Percentiles rank a stretch among this genome's conserved stretches.
Evolutionary conservation across 2,888 invertebrate genomes (phyloP).

Genomic region (Boloria selene): DNA sequence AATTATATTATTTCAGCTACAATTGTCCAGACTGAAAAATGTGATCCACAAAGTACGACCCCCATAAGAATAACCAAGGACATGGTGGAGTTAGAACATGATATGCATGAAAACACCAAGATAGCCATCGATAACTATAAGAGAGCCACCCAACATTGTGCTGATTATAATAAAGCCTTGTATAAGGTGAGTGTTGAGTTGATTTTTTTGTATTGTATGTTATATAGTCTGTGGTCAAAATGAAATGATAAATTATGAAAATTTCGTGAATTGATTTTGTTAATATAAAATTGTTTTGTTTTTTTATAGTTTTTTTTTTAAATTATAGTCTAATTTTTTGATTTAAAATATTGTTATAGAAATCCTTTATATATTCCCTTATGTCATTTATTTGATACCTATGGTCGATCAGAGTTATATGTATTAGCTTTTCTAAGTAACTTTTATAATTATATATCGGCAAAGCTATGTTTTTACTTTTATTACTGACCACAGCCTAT

Average conservation of each 20-base stretch:
- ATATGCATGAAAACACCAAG: slow-evolving; percentile 77
- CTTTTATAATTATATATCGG: too few relatives aligned
- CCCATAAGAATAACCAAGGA: slow-evolving; percentile 66
- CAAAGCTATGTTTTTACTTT: too few relatives aligned
- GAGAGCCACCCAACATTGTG: slow-evolving; percentile 82
- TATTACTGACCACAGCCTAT: too few relatives aligned
- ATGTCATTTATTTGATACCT: too few relatives aligned
- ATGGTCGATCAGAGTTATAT: too few relatives aligned
- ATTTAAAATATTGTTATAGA: too few relatives aligned
- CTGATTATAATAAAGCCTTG: slow-evolving; percentile 77
- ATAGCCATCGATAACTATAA: slow-evolving; percentile 86
- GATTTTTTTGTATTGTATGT: neutral
- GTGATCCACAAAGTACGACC: slow-evolving; percentile 52
- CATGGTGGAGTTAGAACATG: slow-evolving; percentile 71
- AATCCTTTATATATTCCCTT: too few relatives aligned
- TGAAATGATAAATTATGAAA: neutral
- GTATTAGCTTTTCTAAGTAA: too few relatives aligned
- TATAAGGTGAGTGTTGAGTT: slow-evolving; percentile 52
- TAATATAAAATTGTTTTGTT: too few relatives aligned
- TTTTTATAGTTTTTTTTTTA: too few relatives aligned
- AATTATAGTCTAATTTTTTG: too few relatives aligned
- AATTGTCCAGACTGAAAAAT: slow-evolving; percentile 66
- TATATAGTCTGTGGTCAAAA: neutral
- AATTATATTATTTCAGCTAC: slow-evolving; percentile 52
- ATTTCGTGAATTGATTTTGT: too few relatives aligned